Evolutionary conservation across 1,140 invertebrate genomes (phyloP), one percentile per base, ranked within the genome.

Genomic region (Drosophila tropicalis): DNA sequence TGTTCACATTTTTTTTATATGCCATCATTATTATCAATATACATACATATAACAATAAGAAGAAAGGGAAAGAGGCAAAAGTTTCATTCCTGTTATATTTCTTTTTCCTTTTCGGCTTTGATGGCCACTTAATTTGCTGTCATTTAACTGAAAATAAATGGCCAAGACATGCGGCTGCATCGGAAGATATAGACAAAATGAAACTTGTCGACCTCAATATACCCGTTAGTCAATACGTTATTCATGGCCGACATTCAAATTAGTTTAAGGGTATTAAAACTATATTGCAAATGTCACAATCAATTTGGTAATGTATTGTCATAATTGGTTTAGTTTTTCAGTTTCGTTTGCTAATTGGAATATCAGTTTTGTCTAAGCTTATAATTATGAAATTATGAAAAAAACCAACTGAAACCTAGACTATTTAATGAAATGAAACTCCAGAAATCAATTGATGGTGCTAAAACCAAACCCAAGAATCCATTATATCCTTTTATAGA

Each of bases 111-210:
- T 51, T 51, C 17, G 17, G 44, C 64, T 79, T 76, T 61, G 36
- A 29, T 57, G 63, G 69, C 47, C 83, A 87, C 76, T 87, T 87
- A 86, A 87, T 86, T 76, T 76, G 71, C 83, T 87, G 83, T 76
- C 75, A 70, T 82, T 86, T 82, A 82, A 87, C 79, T 76, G 69
- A 79, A 70, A 81, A 87, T 82, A 79, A 86, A 86, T 86, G 83
- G 58, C 56, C 68, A 67, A 67, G 73, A 79, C 70, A 85, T 81
- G 82, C 65, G 70, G 76, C 58, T 71, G 76, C 66, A 77, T 34
- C 47, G 54, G 17, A 39, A 13, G 36, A 39, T 12, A 3, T 39
- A 39, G 36, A 4, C 36, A 39, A 39, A 13, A 12, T 39, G 2
- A 39, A 39, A 22, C 17, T 51, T 15, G 15, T 22, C 44, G 44